A percentile compares a stretch with the other conserved stretches of the same genome.
phyloP scores from a whole-genome alignment of 2,113 vertebrate species.

The Tichodroma muraria region DNA sequence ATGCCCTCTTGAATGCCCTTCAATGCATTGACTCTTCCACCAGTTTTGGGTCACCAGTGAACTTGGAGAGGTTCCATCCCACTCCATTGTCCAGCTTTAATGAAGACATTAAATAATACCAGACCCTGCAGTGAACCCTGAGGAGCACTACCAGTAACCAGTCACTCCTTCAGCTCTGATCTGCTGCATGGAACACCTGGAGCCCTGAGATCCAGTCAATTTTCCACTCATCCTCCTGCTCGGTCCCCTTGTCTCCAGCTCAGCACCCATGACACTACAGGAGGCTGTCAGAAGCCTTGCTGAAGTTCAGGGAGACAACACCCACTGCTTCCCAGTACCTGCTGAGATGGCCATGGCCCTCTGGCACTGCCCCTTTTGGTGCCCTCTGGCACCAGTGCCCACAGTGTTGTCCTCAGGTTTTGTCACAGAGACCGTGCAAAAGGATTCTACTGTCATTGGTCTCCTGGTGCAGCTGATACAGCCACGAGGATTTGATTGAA shows the following conservation, averaged over 20 bases:
- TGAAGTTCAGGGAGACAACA: neutral
- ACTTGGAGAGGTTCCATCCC: neutral
- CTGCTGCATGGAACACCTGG: neutral
- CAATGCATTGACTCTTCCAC: neutral
- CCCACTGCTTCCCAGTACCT: neutral
- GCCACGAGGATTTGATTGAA: neutral
- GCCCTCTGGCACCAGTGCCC: neutral
- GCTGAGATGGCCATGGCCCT: neutral
- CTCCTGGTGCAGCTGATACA: neutral
- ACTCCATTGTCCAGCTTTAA: neutral
- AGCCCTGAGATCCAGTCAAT: neutral
- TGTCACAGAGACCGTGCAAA: neutral
- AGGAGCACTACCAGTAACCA: neutral
- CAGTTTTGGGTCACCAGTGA: neutral
- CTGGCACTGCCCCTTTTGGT: neutral
- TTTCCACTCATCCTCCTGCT: neutral
- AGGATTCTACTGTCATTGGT: neutral
- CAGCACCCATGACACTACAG: neutral
- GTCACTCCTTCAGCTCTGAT: neutral
- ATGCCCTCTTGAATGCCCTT: neutral
- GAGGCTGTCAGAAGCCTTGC: neutral
- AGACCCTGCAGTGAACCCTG: neutral
- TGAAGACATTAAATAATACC: neutral
- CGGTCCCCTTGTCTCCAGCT: neutral
- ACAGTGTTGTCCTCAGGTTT: neutral